phyloP scores from a whole-genome alignment of 2,797 vertebrate genomes.

The Glyptemys insculpta region DNA sequence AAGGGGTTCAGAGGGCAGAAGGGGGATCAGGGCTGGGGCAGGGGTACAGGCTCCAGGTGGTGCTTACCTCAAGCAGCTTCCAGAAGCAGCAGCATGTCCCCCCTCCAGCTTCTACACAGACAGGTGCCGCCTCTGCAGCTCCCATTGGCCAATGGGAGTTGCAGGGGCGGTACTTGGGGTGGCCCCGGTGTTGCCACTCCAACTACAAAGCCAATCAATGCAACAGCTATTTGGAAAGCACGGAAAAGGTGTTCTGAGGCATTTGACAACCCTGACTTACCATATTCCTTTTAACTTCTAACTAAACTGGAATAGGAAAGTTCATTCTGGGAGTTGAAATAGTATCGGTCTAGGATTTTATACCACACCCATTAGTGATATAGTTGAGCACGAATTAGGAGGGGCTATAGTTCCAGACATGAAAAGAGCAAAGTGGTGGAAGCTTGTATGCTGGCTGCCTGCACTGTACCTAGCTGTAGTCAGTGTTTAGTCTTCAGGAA shows the following conservation, averaged over 20 bases:
- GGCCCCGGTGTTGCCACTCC: conserved; percentile 38
- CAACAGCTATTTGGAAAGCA: not conserved
- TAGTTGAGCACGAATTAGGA: not conserved
- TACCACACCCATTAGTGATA: not conserved
- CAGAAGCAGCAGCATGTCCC: too few species aligned
- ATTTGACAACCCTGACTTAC: not conserved
- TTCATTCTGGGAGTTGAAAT: not conserved
- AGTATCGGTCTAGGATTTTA: not conserved
- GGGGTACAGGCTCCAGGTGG: too few species aligned
- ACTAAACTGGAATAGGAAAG: too few species aligned
- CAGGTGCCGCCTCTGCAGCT: too few species aligned
- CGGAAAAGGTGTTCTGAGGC: not conserved
- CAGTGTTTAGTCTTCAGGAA: not conserved
- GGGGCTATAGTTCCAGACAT: not conserved
- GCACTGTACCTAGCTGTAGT: not conserved
- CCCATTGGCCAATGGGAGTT: too few species aligned
- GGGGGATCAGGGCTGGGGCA: too few species aligned
- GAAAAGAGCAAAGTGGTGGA: not conserved
- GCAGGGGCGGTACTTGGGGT: too few species aligned
- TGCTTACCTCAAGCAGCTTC: too few species aligned
- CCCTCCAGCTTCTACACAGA: too few species aligned
- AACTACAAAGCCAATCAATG: not conserved
- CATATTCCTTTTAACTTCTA: not conserved
- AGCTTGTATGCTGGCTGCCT: not conserved
- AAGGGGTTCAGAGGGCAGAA: too few species aligned